phyloP scores from a whole-genome alignment of 2,797 vertebrate genomes.

The Podarcis lilfordi region DNA sequence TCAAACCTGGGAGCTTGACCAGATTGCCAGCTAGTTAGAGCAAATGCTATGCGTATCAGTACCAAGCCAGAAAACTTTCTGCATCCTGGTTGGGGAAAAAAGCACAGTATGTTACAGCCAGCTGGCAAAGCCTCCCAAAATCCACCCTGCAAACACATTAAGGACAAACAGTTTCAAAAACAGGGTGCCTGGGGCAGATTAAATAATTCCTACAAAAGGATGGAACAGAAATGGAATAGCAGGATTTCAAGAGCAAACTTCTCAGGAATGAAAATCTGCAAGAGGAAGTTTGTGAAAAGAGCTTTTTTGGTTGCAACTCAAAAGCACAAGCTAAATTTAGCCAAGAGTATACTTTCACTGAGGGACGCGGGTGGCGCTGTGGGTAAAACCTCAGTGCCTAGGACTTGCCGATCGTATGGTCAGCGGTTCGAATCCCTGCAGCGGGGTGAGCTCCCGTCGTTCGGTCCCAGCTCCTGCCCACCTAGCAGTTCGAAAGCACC shows the following conservation, averaged over 20 bases:
- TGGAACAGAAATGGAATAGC: not conserved
- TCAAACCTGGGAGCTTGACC: not conserved
- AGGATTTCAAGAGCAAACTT: not conserved
- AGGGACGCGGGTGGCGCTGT: too few relatives aligned
- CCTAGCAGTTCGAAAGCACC: too few relatives aligned
- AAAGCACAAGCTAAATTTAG: not conserved
- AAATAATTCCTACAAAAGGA: not conserved
- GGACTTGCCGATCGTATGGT: too few relatives aligned
- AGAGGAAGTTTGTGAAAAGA: not conserved
- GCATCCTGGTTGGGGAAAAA: not conserved
- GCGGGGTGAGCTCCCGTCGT: too few relatives aligned
- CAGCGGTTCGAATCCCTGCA: too few relatives aligned
- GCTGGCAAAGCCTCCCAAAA: not conserved
- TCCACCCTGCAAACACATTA: not conserved
- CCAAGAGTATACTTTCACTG: not conserved
- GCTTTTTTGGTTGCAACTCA: not conserved
- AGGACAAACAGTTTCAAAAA: not conserved
- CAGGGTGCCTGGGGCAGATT: not conserved
- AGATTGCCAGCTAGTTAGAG: not conserved
- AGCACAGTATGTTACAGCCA: constrained; percentile 24
- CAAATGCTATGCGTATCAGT: not conserved
- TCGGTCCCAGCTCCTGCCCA: too few relatives aligned
- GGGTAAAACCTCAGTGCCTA: too few relatives aligned
- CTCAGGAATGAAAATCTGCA: not conserved
- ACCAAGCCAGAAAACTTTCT: not conserved